A percentile compares a stretch with the other conserved stretches of the same genome.
These are phyloP conservation scores for Himalopsyche phryganea DNA, from an alignment of 1,140 invertebrate genomes.

Conservation along the genomic window DNA sequence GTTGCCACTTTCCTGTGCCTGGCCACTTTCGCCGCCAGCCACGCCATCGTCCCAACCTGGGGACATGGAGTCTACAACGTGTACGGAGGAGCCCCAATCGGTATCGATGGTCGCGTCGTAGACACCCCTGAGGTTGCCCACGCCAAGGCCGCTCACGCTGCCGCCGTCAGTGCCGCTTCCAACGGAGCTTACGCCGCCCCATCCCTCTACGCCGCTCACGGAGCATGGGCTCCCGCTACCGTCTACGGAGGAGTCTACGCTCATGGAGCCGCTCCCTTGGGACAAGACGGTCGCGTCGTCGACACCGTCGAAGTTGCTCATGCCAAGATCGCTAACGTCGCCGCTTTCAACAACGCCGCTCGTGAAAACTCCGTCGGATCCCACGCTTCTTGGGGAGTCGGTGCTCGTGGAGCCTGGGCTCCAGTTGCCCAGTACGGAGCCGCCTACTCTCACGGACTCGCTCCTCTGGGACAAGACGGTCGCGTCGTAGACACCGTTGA, in stretches of 20 bases:
- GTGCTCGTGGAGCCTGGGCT: too few species aligned
- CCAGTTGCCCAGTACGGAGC: not conserved
- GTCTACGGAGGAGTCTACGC: not conserved
- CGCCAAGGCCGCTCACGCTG: slow-evolving; percentile 41
- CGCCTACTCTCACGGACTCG: slow-evolving; percentile 1
- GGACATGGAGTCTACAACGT: slow-evolving; percentile 32
- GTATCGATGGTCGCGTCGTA: slow-evolving; percentile 41
- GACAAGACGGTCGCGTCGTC: slow-evolving; percentile 49
- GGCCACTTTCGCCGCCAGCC: slow-evolving; percentile 36
- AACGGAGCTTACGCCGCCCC: slow-evolving; percentile 37
- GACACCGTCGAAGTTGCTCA: slow-evolving; percentile 37
- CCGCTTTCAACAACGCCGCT: slow-evolving; percentile 37
- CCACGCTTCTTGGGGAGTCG: not conserved
- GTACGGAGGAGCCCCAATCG: slow-evolving; percentile 39
- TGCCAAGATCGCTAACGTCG: slow-evolving; percentile 23
- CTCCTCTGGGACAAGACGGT: slow-evolving; percentile 51
- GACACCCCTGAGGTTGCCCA: slow-evolving; percentile 50
- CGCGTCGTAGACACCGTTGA: slow-evolving; percentile 42
- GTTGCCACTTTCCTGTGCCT: not conserved
- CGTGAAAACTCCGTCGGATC: slow-evolving; percentile 7
- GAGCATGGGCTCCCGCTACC: too few species aligned
- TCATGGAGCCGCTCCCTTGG: slow-evolving; percentile 38
- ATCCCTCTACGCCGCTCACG: too few species aligned
- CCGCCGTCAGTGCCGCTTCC: slow-evolving; percentile 38
- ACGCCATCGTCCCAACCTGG: slow-evolving; percentile 40